Percentiles rank a stretch among this genome's conserved stretches.
Conservation (phyloP, 2,113 vertebrate genomes). For the Carassius gibelio region DNA sequence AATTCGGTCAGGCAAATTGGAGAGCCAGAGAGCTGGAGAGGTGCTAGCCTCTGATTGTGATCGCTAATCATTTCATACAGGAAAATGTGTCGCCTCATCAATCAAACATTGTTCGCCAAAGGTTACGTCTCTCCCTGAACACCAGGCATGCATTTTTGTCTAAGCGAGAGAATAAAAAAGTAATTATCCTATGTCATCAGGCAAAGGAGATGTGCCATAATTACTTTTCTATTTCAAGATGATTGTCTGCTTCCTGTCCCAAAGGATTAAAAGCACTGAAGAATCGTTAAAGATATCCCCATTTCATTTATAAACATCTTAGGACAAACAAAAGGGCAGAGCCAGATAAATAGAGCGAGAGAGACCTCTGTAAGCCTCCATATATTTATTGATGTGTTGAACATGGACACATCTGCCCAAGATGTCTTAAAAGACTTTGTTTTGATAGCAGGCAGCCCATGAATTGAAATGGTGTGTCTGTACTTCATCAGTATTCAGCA, state of each 20-base stretch:
- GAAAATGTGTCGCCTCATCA: conserved; percentile 74
- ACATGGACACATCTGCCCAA: conserved; percentile 3
- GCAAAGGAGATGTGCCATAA: conserved; percentile 75
- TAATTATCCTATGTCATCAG: conserved; percentile 82
- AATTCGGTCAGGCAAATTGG: conserved; percentile 21
- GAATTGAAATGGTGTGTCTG: background rate
- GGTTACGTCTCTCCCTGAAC: conserved; percentile 72
- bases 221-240: conserved; percentile 68
- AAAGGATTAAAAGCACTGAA: conserved; percentile 66
- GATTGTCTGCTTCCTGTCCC: conserved; percentile 70
- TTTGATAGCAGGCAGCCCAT: background rate
- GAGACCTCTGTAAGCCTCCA: background rate
- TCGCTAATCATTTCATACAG: conserved; percentile 74
- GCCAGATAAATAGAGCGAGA: background rate
- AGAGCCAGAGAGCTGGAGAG: conserved; percentile 15
- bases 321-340: conserved; percentile 31
- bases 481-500: conserved; percentile 33
- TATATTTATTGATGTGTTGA: conserved; percentile 24
- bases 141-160: conserved; percentile 66
- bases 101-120: conserved; percentile 75
- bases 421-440: conserved; percentile 6
- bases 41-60: conserved; percentile 58
- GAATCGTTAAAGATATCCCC: conserved; percentile 51
- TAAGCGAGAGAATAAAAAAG: conserved; percentile 73
- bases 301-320: conserved; percentile 35